Evolutionary conservation across 2,888 invertebrate genomes (phyloP), one percentile per base, ranked within the genome.

Genomic region (Mesopsocus fuscifrons): DNA sequence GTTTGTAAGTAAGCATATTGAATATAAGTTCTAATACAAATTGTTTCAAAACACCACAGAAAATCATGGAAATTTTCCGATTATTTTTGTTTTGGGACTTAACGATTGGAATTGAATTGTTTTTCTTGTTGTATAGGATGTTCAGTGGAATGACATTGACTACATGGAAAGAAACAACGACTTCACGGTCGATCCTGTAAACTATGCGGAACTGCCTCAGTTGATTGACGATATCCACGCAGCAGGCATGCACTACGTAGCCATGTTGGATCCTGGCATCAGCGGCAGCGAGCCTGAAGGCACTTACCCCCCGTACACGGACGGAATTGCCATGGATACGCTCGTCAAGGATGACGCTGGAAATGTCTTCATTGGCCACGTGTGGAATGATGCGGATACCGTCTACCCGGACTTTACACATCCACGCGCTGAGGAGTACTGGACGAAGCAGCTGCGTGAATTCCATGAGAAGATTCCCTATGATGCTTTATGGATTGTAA

Each of bases 61-160:
- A n/a, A n/a, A n/a, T n/a, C n/a, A n/a, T n/a, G n/a, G n/a, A n/a
- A n/a, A n/a, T n/a, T n/a, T n/a, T n/a, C n/a, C n/a, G n/a, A n/a
- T n/a, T n/a, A n/a, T n/a, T n/a, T n/a, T n/a, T n/a, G n/a, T n/a
- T n/a, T n/a, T n/a, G n/a, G n/a, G n/a, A n/a, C n/a, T n/a, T n/a
- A n/a, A n/a, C n/a, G n/a, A n/a, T n/a, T n/a, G n/a, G n/a, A n/a
- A n/a, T n/a, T n/a, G n/a, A n/a, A n/a, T n/a, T n/a, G n/a, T n/a
- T n/a, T n/a, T n/a, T n/a, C n/a, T 44, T 45, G 34, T 47, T 42
- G 53, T 57, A 1, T 53, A 76, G 78, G 81, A 81, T 52, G 74
- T 75, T 1, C 81, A 83, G 55, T 84, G 83, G 80, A 82, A 81
- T 53, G 87, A 87, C 58, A 68, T 87, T 47, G 85, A 87, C 60